A percentile compares a stretch with the other conserved stretches of the same genome.
Evolutionary conservation across 2,797 vertebrate species (phyloP).

Genomic region (Myotis planiceps): DNA sequence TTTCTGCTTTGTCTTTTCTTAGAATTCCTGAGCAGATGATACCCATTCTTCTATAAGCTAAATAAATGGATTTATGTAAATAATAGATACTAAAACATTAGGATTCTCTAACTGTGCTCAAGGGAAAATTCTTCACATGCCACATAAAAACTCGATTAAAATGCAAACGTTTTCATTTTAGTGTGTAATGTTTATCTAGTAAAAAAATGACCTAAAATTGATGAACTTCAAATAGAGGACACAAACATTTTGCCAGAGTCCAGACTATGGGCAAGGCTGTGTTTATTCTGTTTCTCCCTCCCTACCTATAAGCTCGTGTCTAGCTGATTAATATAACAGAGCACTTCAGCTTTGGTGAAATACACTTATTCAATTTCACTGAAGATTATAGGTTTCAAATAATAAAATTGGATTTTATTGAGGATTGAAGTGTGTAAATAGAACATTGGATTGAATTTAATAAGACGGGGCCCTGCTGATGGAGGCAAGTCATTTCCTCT

Average conservation of each 20-base stretch:
- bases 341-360: slow-evolving; percentile 71
- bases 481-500: slow-evolving; percentile 74
- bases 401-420: slow-evolving; percentile 80
- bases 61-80: not conserved
- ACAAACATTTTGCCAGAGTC: not conserved
- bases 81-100: not conserved
- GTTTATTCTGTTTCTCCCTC: not conserved
- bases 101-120: not conserved
- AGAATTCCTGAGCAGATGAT: not conserved
- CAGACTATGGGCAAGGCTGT: not conserved
- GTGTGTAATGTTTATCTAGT: not conserved
- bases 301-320: slow-evolving; percentile 27
- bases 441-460: slow-evolving; percentile 81
- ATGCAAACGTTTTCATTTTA: not conserved
- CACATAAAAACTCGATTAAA: not conserved
- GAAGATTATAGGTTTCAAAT: slow-evolving; percentile 80
- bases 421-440: slow-evolving; percentile 82
- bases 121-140: not conserved
- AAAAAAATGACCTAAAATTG: not conserved
- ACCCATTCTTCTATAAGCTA: not conserved
- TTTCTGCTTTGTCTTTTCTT: not conserved
- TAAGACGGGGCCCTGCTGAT: slow-evolving; percentile 77
- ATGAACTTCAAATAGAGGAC: not conserved
- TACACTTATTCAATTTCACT: slow-evolving; percentile 77
- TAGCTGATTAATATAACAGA: slow-evolving; percentile 73